Base-by-base conservation (phyloP, 2,113 vertebrate genomes). In the Rostratula benghalensis region DNA sequence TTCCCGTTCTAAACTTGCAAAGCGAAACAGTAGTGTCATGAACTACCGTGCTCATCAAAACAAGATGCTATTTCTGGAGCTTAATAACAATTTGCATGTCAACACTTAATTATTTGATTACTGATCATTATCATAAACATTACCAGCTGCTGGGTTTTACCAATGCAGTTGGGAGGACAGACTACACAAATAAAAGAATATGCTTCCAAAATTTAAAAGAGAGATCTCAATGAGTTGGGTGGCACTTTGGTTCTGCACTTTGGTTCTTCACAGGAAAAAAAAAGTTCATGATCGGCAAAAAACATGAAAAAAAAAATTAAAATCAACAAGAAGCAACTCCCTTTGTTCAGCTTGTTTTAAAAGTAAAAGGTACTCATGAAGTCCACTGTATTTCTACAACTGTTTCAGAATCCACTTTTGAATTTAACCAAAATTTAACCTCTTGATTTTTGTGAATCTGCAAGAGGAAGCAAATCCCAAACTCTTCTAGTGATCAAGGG, bases 91-190 rank as follows among this genome's bases (percentile, higher is more conserved):
- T 89, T 82, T 93, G 65, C 48, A 85, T 71, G 61, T 76, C 91
- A 95, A 94, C 69, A 84, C 15, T 68, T 89, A 68, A 95, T 95
- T 94, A 95, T 83, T 41, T 91, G 56, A 94, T 89, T 89, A 87
- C 70, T 69, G 67, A 87, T 87, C 21, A 48, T 87, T 87, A 76
- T 57, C 24, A 78, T 60, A 81, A 95, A 78, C 56, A 90, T 59
- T 59, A 56, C 51, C 80, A 96, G 74, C 60, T 33, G 11, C 51
- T 68, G 25, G 57, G 27, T 74, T 89, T 73, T 78, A 87, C 33
- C 69, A 87, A 4, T 15, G 28, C 12, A n/a, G 56, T 13, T 51
- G 56, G n/a, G 51, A 93, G 31, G 48, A 56, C 35, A 75, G 5
- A 64, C 13, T 43, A 81, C 43, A 94, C 18, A 80, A 68, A 76